Evolutionary conservation across 2,797 vertebrate species (phyloP).

Genomic region (Sebastes trivittatus): DNA sequence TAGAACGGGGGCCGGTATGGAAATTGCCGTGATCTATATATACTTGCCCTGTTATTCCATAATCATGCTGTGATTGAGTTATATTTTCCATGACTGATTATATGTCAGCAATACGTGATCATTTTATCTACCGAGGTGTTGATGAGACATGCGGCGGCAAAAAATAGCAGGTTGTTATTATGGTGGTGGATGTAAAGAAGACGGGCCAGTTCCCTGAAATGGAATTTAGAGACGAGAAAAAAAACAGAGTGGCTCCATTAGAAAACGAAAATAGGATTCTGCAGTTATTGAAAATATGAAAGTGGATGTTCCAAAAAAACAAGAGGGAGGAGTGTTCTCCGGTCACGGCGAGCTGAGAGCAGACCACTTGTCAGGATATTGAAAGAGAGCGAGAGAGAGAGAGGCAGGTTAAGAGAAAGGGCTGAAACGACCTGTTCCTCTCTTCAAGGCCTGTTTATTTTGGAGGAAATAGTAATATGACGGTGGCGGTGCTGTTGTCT

Average conservation of each 20-base stretch:
- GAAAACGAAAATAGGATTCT: constrained; percentile 60
- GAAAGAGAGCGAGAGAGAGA: constrained; percentile 47
- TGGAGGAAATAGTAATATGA: constrained; percentile 68
- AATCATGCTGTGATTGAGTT: constrained; percentile 17
- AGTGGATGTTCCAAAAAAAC: constrained; percentile 65
- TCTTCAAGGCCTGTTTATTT: constrained; percentile 68
- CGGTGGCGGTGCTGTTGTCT: constrained; percentile 50
- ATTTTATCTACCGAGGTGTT: constrained; percentile 42
- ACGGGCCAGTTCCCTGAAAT: constrained; percentile 34
- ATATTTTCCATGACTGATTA: constrained; percentile 45
- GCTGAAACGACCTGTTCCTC: constrained; percentile 59
- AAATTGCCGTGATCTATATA: neutral
- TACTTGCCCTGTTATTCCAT: neutral
- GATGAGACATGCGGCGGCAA: constrained; percentile 21
- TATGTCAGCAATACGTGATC: constrained; percentile 41
- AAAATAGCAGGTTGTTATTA: constrained; percentile 36
- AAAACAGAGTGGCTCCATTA: constrained; percentile 46
- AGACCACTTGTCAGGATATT: constrained; percentile 77
- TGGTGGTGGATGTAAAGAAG: constrained; percentile 38
- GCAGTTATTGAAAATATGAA: constrained; percentile 74
- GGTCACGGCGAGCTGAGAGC: constrained; percentile 59
- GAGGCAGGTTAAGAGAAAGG: constrained; percentile 56
- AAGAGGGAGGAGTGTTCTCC: constrained; percentile 61
- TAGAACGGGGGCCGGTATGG: neutral
- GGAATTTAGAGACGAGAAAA: constrained; percentile 35